phyloP scores from a whole-genome alignment of 2,113 vertebrate species.

The human (Homo sapiens) region GRCh38 chr9:27290001-27290500 shows the following conservation, averaged over 20 bases:
- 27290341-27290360: background rate
- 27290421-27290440: background rate
- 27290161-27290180: background rate
- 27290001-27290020: constrained; percentile 21
- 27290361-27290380: background rate
- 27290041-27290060: background rate
- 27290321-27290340: background rate
- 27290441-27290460: constrained; percentile 4
- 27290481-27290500: background rate
- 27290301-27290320: background rate
- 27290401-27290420: background rate
- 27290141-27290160: background rate
- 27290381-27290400: background rate
- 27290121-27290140: background rate
- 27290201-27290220: background rate
- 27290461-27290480: constrained; percentile 1
- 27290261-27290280: background rate
- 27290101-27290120: background rate
- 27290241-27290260: background rate
- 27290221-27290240: background rate
- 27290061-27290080: background rate
- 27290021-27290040: background rate
- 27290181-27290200: constrained; percentile 20
- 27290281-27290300: background rate
- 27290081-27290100: background rate